Base-by-base conservation (phyloP, 1,140 invertebrate species). In the Drosophila punjabiensis region DNA sequence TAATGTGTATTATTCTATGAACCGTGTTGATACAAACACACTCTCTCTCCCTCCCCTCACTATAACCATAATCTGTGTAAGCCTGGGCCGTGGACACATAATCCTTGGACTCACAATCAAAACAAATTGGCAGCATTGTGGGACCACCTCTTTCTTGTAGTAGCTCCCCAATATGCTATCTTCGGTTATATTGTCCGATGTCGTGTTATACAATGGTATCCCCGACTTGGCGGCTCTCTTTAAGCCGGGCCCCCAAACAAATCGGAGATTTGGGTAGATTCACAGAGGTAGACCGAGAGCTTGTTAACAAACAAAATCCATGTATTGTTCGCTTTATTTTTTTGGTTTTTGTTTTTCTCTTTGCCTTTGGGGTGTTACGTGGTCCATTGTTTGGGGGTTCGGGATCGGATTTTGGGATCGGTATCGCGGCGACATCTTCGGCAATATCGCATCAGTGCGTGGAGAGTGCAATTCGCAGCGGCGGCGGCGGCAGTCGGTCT, bases 271-370 rank as follows among this genome's bases (percentile, higher is more conserved):
- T 58, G 35, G 20, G 55, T 37, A 65, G 58, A 77, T 41, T 43
- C 61, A 59, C 66, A 56, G 50, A 16, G 59, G 37, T 30, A 30
- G 37, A 52, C 28, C 10, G 43, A 43, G 43, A 8, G 66, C 81
- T 84, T 88, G 78, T 89, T 85, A 88, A 81, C 81, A 89, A 90
- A 79, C 64, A 62, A 85, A 85, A 85, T 79, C 74, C 82, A 73
- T 81, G 75, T 84, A 88, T 84, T 89, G 85, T 89, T 77, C 35
- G 73, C 73, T 66, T 73, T 76, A 60, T 61, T 62, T 65, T 10
- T 53, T 4, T 24, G 24, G 24, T 35, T 18, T 73, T 50, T 33
- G 33, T 13, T 50, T 33, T 39, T 13, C 33, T 70, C 45, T 20
- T 58, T 68, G 55, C 55, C 28, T 39, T 39, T 20, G 59, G 64